Evolutionary conservation across 2,113 vertebrate species (phyloP), one percentile per base, ranked within the genome.

Genomic region (Prolemur simus): DNA sequence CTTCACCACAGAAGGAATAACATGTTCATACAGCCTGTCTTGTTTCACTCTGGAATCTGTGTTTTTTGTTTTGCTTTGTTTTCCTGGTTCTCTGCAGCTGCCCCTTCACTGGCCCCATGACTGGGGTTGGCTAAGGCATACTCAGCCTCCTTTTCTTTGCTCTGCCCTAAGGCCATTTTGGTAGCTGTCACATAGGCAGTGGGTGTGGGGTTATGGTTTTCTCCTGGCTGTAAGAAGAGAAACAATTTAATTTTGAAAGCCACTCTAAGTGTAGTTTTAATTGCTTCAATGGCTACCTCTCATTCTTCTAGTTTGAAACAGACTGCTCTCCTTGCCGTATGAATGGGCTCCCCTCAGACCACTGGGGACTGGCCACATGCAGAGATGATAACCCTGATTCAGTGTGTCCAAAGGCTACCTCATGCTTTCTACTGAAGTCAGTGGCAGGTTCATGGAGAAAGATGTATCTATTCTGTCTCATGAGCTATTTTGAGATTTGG

Each of bases 1-100:
- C 92, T 85, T 87, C 64, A 76, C 97, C 92, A 8, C 96, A 95
- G 58, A 86, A 95, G 87, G 95, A 96, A 96, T 96, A 95, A 88
- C 92, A 74, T 87, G 92, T 97, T 66, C 66, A 0, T 37, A 13
- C 39, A 49, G 96, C 71, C 97, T 47, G 94, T 91, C 77, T 81
- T 32, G 3, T 60, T 95, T 86, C 92, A 47, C 66, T 74, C 89
- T 95, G 89, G 76, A 90, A 66, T 88, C 83, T 76, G 80, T 81
- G 84, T 83, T 81, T 81, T 64, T 42, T 21, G 52, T 56, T 66
- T 68, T 39, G 73, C 89, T 87, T 66, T 74, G 39, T 89, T 93
- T 86, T 39, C 92, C 23, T n/a, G 29, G 74, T 90, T 94, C 56
- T 73, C 85, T 95, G 81, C 8, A 8, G 71, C 86, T 76, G 39